A percentile compares a stretch with the other conserved stretches of the same genome.
Conservation (phyloP, 2,888 invertebrate species). For the Taphrorychus bicolor region DNA sequence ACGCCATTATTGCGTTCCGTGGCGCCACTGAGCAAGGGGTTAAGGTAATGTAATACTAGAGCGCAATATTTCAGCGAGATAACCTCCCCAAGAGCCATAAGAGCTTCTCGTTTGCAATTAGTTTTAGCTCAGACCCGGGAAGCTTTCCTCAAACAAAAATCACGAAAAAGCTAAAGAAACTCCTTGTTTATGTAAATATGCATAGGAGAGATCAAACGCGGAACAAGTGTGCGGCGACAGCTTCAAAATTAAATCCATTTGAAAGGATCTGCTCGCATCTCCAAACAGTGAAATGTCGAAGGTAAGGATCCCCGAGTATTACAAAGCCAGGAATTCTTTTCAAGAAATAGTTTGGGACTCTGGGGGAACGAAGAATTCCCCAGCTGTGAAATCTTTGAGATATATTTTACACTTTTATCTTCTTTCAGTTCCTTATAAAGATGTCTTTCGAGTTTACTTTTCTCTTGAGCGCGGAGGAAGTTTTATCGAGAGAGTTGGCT, state of each 20-base stretch:
- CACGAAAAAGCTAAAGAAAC: no score
- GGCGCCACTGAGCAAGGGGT: background rate
- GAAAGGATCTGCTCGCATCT: background rate
- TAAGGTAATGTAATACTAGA: background rate
- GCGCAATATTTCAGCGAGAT: background rate
- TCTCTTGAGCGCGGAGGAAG: constrained; percentile 6
- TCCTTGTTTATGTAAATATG: no score
- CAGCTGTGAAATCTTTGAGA: constrained; percentile 12
- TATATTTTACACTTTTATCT: constrained; percentile 20
- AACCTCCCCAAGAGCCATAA: background rate
- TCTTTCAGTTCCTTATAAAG: constrained; percentile 12
- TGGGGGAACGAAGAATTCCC: constrained; percentile 10
- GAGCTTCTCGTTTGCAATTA: background rate
- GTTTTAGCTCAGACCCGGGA: no score
- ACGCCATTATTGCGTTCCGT: background rate
- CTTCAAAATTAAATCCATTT: background rate
- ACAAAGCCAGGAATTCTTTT: constrained; percentile 11
- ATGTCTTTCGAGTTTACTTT: constrained; percentile 11
- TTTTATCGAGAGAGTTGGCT: no score
- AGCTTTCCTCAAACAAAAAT: no score
- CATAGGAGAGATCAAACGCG: no score
- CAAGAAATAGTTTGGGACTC: constrained; percentile 14
- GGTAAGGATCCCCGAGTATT: constrained; percentile 8
- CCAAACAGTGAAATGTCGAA: background rate
- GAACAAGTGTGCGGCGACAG: no score